Evolutionary conservation across 37 sponge, comb jelly and placozoan species (phyloP).

Genomic region (Geodia barretti): DNA sequence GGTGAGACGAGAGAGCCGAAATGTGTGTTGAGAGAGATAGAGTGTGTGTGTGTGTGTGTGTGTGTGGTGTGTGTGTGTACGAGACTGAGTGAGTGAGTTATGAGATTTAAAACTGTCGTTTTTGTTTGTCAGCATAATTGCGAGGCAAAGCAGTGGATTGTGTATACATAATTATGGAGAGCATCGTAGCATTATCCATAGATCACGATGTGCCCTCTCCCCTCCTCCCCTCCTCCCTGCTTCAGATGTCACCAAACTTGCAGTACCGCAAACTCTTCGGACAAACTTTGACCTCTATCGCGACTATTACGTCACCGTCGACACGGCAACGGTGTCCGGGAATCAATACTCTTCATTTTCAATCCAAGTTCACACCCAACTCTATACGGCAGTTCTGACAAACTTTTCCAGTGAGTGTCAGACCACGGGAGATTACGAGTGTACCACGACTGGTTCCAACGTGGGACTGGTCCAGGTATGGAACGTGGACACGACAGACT

Average conservation of each 20-base stretch:
- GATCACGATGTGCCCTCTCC: no score
- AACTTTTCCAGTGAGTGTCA: slow-evolving; percentile 9
- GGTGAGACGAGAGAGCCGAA: no score
- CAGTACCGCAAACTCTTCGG: not conserved
- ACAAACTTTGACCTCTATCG: not conserved
- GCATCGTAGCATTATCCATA: no score
- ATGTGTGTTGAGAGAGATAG: no score
- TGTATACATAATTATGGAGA: no score
- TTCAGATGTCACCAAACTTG: not conserved
- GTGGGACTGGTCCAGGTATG: slow-evolving; percentile 28
- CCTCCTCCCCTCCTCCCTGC: not conserved
- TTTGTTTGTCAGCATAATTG: no score
- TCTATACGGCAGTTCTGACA: slow-evolving; percentile 6
- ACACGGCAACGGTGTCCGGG: not conserved
- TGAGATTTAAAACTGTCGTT: no score
- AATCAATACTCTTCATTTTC: slow-evolving; percentile 7
- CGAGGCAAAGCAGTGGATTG: no score
- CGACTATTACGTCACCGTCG: not conserved
- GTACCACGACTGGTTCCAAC: slow-evolving; percentile 5
- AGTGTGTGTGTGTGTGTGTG: no score
- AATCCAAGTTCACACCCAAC: slow-evolving; percentile 26
- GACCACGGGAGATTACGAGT: not conserved
- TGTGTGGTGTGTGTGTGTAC: no score
- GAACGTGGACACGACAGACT: not conserved
- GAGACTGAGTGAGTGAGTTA: no score